Conservation (phyloP, 2,888 invertebrate species). For the Eustalomyia histrio region DNA sequence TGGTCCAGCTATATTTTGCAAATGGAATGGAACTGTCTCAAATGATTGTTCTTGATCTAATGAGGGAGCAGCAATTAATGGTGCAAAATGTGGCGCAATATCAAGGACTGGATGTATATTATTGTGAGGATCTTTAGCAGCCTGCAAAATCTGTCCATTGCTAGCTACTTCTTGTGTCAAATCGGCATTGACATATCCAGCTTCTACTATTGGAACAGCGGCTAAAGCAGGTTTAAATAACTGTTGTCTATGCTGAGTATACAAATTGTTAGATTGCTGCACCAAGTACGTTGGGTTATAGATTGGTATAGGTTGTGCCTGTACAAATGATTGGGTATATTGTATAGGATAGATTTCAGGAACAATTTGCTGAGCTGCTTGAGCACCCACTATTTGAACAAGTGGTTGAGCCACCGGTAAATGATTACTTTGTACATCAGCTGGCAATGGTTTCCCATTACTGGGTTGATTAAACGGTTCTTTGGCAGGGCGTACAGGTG, state of each 20-base stretch:
- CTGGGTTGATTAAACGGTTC: conserved; percentile 79
- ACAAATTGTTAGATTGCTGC: conserved; percentile 79
- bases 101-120: conserved; percentile 75
- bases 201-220: conserved; percentile 73
- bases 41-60: conserved; percentile 70
- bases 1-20: conserved; percentile 71
- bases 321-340: conserved; percentile 77
- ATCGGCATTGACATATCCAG: conserved; percentile 75
- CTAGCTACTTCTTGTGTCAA: conserved; percentile 78
- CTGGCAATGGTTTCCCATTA: conserved; percentile 78
- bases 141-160: conserved; percentile 78
- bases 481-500: conserved; percentile 78
- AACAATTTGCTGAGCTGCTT: conserved; percentile 79
- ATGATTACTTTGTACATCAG: conserved; percentile 76
- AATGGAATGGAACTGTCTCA: conserved; percentile 72
- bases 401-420: conserved; percentile 74
- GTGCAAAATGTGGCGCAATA: conserved; percentile 75
- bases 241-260: conserved; percentile 77
- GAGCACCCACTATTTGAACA: conserved; percentile 77
- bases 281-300: conserved; percentile 79
- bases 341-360: conserved; percentile 80
- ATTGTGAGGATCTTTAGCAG: conserved; percentile 74
- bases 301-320: conserved; percentile 75
- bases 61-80: conserved; percentile 75
- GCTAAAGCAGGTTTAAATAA: conserved; percentile 81